Evolutionary conservation across 2,888 invertebrate genomes (phyloP).

Genomic region (Xylophagus ater): DNA sequence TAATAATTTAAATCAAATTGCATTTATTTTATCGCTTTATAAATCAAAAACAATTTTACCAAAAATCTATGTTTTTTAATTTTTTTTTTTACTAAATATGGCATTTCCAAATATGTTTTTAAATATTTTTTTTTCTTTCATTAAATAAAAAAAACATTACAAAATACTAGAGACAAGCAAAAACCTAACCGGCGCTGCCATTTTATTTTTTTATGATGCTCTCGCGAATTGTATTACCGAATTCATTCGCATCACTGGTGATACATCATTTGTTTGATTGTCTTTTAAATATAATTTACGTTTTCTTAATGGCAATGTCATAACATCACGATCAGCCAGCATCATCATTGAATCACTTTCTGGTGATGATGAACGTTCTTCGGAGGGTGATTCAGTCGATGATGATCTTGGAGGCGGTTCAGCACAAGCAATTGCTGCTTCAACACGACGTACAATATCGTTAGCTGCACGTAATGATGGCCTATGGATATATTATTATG

Average conservation of each 20-base stretch:
- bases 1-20: too few species aligned
- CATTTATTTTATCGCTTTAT: too few species aligned
- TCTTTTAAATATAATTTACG: constrained; percentile 65
- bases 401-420: constrained; percentile 49
- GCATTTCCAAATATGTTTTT: too few species aligned
- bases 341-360: constrained; percentile 44
- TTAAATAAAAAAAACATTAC: background rate
- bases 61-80: background rate
- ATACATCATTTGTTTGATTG: constrained; percentile 39
- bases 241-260: constrained; percentile 43
- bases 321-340: constrained; percentile 45
- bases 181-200: too few species aligned
- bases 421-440: constrained; percentile 48
- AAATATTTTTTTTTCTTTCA: constrained; percentile 1
- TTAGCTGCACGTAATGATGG: constrained; percentile 40
- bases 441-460: constrained; percentile 49
- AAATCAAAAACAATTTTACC: background rate
- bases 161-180: too few species aligned
- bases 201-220: constrained; percentile 42
- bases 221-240: constrained; percentile 83
- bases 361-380: constrained; percentile 42
- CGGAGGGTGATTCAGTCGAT: constrained; percentile 38
- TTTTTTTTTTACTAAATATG: constrained; percentile 2
- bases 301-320: constrained; percentile 65
- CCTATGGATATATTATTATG: constrained; percentile 10